Percentiles rank a stretch among this genome's conserved stretches.
Evolutionary conservation across 2,888 invertebrate genomes (phyloP).

Genomic region (Apodemia duryi): DNA sequence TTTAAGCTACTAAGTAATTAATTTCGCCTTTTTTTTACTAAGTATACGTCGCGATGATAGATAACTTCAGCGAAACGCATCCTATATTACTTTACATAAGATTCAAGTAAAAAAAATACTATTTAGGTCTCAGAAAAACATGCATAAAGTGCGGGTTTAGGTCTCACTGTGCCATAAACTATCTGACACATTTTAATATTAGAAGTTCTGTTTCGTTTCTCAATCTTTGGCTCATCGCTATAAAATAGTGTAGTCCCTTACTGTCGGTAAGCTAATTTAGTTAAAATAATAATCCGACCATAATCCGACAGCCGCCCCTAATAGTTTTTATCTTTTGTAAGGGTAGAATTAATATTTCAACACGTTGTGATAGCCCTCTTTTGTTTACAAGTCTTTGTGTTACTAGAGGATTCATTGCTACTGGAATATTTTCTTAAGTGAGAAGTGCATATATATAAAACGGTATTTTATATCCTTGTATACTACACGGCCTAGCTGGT

Average conservation of each 20-base stretch:
- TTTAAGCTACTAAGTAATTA: no score
- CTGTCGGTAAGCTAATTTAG: slow-evolving; percentile 73
- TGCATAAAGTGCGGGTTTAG: no score
- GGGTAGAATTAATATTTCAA: slow-evolving; percentile 73
- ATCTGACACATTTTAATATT: not conserved
- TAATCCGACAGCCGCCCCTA: slow-evolving; percentile 63
- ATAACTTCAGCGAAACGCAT: no score
- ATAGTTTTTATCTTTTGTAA: slow-evolving; percentile 72
- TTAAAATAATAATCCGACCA: slow-evolving; percentile 76
- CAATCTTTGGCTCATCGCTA: slow-evolving; percentile 46
- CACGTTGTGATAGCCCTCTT: slow-evolving; percentile 40
- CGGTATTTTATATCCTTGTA: no score
- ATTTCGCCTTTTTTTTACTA: no score
- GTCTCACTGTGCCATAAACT: no score
- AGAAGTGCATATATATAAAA: no score
- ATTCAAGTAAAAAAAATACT: no score
- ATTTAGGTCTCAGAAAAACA: no score
- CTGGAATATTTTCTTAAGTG: slow-evolving; percentile 15
- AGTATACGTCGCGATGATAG: no score
- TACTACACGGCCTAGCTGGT: no score
- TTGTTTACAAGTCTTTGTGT: not conserved
- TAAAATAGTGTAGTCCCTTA: slow-evolving; percentile 47
- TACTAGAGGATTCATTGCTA: slow-evolving; percentile 35
- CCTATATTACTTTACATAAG: no score
- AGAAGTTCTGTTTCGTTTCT: slow-evolving; percentile 19